Percentiles rank a stretch among this genome's conserved stretches.
Conservation (phyloP, 2,797 vertebrate genomes). For the Oceanodroma leucorhoa region DNA sequence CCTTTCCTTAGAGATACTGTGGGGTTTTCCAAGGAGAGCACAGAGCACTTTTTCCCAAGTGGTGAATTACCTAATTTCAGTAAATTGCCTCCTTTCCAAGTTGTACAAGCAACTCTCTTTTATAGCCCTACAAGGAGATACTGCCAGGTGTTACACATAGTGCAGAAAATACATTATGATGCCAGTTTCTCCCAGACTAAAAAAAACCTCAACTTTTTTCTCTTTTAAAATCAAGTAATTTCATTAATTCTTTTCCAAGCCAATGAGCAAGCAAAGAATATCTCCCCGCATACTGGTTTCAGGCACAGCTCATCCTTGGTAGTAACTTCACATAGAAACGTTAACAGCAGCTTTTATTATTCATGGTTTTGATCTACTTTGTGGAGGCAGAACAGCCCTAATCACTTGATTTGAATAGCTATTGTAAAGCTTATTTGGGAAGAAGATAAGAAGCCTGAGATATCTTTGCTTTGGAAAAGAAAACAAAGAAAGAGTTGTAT, state of each 20-base stretch:
- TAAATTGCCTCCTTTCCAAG: slow-evolving; percentile 28
- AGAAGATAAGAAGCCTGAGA: background rate
- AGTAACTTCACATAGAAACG: background rate
- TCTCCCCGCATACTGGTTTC: background rate
- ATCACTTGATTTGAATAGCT: background rate
- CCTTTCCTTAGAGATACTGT: background rate
- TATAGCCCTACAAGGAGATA: slow-evolving; percentile 18
- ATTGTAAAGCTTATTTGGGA: background rate
- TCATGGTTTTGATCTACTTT: background rate
- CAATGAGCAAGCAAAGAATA: background rate
- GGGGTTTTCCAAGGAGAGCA: background rate
- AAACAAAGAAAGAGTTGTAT: background rate
- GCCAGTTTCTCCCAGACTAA: background rate
- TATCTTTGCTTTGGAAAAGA: background rate
- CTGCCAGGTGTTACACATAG: background rate
- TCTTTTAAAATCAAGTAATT: background rate
- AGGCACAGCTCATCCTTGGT: background rate
- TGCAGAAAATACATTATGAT: background rate
- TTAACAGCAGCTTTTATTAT: background rate
- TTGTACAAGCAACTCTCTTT: slow-evolving; percentile 21
- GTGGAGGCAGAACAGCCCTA: background rate
- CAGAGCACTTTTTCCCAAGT: background rate
- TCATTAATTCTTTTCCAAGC: slow-evolving; percentile 18
- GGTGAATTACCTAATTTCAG: slow-evolving; percentile 43
- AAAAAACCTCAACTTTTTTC: background rate